phyloP scores from a whole-genome alignment of 2,113 vertebrate genomes.

The Cephalopholis sonnerati region DNA sequence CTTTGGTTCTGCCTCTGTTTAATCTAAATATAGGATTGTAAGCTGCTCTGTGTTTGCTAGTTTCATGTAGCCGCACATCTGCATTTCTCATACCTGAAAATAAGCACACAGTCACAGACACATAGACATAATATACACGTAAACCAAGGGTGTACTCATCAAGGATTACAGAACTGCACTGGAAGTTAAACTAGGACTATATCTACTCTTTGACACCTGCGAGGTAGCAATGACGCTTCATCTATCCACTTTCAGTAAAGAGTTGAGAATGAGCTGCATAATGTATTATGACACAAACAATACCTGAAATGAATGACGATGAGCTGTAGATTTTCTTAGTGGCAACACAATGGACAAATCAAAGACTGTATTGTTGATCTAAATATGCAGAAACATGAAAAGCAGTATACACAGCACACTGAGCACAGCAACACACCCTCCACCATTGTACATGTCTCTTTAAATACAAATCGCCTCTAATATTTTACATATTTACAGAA shows the following conservation, averaged over 20 bases:
- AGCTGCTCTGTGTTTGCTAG: background rate
- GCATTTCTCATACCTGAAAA: background rate
- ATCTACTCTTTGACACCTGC: background rate
- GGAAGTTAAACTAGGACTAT: background rate
- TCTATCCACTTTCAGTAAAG: background rate
- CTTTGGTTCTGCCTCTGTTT: conserved; percentile 33
- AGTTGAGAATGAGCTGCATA: background rate
- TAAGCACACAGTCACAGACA: background rate
- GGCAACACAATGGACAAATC: background rate
- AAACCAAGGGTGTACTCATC: background rate
- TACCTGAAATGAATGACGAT: background rate
- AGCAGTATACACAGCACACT: background rate
- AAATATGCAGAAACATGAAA: background rate
- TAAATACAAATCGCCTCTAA: background rate
- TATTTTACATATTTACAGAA: background rate
- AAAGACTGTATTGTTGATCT: background rate
- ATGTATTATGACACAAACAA: background rate
- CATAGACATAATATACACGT: background rate
- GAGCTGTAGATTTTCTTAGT: background rate
- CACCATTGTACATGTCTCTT: background rate
- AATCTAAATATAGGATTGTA: conserved; percentile 29
- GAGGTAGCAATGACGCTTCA: background rate
- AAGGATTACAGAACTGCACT: background rate
- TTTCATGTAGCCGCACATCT: conserved; percentile 10
- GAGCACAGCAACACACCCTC: background rate